phyloP scores from a whole-genome alignment of 1,140 invertebrate species.

The Drosophila navojoa region DNA sequence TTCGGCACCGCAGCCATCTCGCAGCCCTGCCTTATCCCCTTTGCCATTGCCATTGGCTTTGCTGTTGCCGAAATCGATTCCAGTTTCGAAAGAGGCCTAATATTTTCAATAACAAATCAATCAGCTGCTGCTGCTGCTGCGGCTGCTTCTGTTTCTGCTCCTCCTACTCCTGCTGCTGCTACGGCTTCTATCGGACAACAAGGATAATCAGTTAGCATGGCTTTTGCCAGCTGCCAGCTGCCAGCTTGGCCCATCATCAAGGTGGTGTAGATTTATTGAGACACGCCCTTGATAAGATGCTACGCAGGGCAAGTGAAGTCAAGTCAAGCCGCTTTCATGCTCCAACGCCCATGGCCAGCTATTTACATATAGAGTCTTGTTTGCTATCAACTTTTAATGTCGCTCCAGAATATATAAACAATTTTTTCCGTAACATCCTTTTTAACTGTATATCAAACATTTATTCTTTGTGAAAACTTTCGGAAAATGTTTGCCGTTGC shows the following conservation, averaged over 20 bases:
- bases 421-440: background rate
- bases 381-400: slow-evolving; percentile 51
- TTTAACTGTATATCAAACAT: slow-evolving; percentile 34
- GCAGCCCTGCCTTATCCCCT: background rate
- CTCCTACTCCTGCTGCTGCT: background rate
- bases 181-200: slow-evolving; percentile 53
- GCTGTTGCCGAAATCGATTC: slow-evolving; percentile 12
- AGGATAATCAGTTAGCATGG: slow-evolving; percentile 73
- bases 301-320: slow-evolving; percentile 9
- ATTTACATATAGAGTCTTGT: slow-evolving; percentile 29
- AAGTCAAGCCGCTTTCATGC: slow-evolving; percentile 17
- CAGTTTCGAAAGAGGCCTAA: slow-evolving; percentile 59
- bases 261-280: slow-evolving; percentile 74
- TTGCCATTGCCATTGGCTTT: slow-evolving; percentile 2
- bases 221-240: slow-evolving; percentile 42
- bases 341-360: slow-evolving; percentile 27
- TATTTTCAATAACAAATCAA: slow-evolving; percentile 82
- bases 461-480: slow-evolving; percentile 31
- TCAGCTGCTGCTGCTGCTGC: slow-evolving; percentile 65
- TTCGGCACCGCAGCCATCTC: slow-evolving; percentile 11
- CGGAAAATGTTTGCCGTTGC: slow-evolving; percentile 22
- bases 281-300: slow-evolving; percentile 76
- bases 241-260: slow-evolving; percentile 12
- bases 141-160: background rate
- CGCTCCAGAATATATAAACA: slow-evolving; percentile 36